Percentiles rank a stretch among this genome's conserved stretches.
Evolutionary conservation across 2,113 vertebrate genomes (phyloP).

Genomic region (Melanostigma gelatinosum): DNA sequence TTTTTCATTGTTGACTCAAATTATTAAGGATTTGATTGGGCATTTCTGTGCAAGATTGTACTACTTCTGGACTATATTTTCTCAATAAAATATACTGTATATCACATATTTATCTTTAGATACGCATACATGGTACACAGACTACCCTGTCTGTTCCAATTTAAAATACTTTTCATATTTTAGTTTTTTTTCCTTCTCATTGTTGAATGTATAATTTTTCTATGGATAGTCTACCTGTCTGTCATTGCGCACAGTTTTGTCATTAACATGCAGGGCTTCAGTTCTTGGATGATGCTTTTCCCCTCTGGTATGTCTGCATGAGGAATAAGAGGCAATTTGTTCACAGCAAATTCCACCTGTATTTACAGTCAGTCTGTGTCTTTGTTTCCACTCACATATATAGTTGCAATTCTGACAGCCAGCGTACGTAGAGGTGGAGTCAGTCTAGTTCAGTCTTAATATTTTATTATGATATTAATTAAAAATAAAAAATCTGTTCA

Average conservation of each 20-base stretch:
- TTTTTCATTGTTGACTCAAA: background rate
- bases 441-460: background rate
- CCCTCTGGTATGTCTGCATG: constrained; percentile 30
- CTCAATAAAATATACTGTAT: background rate
- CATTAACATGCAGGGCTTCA: constrained; percentile 37
- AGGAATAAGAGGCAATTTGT: constrained; percentile 42
- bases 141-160: background rate
- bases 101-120: background rate
- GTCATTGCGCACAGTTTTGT: constrained; percentile 18
- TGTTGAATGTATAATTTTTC: constrained; percentile 8
- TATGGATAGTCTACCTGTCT: background rate
- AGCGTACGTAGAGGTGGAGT: background rate
- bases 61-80: background rate
- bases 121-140: background rate
- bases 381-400: constrained; percentile 44
- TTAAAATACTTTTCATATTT: background rate
- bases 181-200: background rate
- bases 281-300: constrained; percentile 5
- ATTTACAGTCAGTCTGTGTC: constrained; percentile 53
- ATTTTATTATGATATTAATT: background rate
- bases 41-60: background rate
- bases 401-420: constrained; percentile 10
- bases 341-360: constrained; percentile 41
- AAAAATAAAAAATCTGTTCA: background rate
- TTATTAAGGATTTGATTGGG: background rate